A percentile compares a stretch with the other conserved stretches of the same genome.
These are phyloP conservation scores for Apodemus agrarius DNA, from an alignment of 2,797 vertebrate species.

Conservation along the genomic window DNA sequence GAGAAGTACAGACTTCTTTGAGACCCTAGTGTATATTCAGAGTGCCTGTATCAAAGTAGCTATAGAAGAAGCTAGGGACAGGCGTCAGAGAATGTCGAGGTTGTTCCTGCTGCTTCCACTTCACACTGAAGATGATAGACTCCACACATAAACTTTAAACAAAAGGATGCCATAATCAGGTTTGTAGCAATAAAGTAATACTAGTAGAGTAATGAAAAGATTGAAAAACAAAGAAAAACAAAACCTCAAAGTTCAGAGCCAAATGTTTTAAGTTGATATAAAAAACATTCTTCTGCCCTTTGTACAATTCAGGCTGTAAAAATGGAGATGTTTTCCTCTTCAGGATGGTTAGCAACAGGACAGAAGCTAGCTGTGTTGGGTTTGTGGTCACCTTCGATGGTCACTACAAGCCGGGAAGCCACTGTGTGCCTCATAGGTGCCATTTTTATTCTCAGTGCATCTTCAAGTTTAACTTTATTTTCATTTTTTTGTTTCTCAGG, in stretches of 20 bases:
- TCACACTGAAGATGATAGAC: neutral
- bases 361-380: neutral
- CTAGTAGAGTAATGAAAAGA: neutral
- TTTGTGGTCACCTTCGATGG: neutral
- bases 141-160: neutral
- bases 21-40: neutral
- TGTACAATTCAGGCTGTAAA: neutral
- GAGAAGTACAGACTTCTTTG: neutral
- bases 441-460: neutral
- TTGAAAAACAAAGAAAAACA: neutral
- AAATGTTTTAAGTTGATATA: neutral
- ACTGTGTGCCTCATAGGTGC: neutral
- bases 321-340: neutral
- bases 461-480: neutral
- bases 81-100: neutral
- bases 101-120: neutral
- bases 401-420: neutral
- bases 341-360: neutral
- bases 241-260: neutral
- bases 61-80: neutral
- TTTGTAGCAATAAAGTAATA: neutral
- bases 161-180: neutral
- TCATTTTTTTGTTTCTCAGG: too few relatives aligned
- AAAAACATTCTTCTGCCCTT: neutral
- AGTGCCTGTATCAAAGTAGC: accelerated